Base-by-base conservation (phyloP, 1,140 invertebrate genomes). In the Prorops nasuta region DNA sequence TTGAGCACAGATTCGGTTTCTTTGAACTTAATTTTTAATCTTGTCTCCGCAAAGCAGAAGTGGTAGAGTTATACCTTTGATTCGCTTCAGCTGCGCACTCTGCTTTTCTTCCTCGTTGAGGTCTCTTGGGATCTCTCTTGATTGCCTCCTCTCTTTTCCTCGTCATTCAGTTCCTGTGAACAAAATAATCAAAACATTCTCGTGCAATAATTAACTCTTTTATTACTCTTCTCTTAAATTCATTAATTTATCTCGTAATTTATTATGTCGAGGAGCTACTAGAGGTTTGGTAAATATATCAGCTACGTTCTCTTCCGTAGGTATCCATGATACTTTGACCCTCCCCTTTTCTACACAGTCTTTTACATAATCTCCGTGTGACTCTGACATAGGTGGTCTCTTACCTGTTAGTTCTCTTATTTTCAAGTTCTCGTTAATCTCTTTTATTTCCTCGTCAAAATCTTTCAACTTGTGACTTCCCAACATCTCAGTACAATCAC, bases 271-370 rank as follows among this genome's bases (percentile, higher is more conserved):
- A 15, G 21, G 24, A 15, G 39, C 18, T 17, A 51, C 34, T 50
- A 57, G 36, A 28, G 58, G 49, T 44, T 60, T 60, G 12, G 53
- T 58, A 57, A 63, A 58, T 1, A 56, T 55, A 49, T 59, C 53
- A 12, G 57, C 47, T 36, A 52, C 3, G 42, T 60, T 63, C 21
- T 60, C 51, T 28, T 51, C 40, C 9, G 57, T 57, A 18, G 43
- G 31, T 7, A 57, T 45, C 54, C 50, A 62, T 1, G 21, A 3
- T 16, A 61, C 52, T 41, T 48, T 54, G 9, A 61, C 36, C 17
- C 50, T 58, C 3, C 34, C 34, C 15, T 7, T n/a, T 35, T 8
- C 6, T 4, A 35, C 34, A 35, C 34, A 35, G 3, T 7, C 3
- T 14, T 35, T 35, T 9, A 35, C 15, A 15, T 35, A 35, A 35